Evolutionary conservation across 2,888 invertebrate species (phyloP).

Genomic region (Acrobasis consociella): DNA sequence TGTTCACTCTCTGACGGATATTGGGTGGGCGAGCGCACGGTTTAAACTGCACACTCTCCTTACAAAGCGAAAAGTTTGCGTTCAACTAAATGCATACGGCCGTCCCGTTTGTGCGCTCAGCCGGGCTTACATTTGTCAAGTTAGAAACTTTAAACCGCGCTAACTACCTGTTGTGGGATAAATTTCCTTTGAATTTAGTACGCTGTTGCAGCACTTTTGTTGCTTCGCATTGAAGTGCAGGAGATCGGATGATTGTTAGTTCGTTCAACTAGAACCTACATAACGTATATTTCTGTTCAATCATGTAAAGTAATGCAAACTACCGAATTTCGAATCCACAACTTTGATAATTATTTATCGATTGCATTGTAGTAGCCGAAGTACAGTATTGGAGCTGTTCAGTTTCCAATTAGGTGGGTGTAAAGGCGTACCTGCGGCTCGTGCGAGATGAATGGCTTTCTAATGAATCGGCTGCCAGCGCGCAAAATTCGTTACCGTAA

Average conservation of each 20-base stretch:
- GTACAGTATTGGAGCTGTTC: conserved; percentile 16
- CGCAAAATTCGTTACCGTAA: conserved; percentile 68
- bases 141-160: conserved; percentile 52
- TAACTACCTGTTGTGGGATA: conserved; percentile 45
- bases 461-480: conserved; percentile 64
- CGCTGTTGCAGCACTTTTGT: conserved; percentile 19
- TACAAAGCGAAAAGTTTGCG: conserved; percentile 72
- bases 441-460: conserved; percentile 66
- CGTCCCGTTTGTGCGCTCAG: conserved; percentile 58
- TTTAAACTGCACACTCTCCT: conserved; percentile 67
- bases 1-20: conserved; percentile 62
- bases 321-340: background rate
- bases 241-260: conserved; percentile 16
- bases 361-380: background rate
- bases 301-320: background rate
- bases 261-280: background rate
- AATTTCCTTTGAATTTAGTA: conserved; percentile 26
- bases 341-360: conserved; percentile 6
- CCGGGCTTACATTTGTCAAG: conserved; percentile 61
- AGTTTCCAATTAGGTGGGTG: conserved; percentile 27
- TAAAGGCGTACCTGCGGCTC: conserved; percentile 33
- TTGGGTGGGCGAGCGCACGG: conserved; percentile 62
- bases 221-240: conserved; percentile 10
- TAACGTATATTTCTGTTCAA: background rate
- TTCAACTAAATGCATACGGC: conserved; percentile 71